Evolutionary conservation across 2,797 vertebrate genomes (phyloP), one percentile per base, ranked within the genome.

Genomic region (Trematomus bernacchii): DNA sequence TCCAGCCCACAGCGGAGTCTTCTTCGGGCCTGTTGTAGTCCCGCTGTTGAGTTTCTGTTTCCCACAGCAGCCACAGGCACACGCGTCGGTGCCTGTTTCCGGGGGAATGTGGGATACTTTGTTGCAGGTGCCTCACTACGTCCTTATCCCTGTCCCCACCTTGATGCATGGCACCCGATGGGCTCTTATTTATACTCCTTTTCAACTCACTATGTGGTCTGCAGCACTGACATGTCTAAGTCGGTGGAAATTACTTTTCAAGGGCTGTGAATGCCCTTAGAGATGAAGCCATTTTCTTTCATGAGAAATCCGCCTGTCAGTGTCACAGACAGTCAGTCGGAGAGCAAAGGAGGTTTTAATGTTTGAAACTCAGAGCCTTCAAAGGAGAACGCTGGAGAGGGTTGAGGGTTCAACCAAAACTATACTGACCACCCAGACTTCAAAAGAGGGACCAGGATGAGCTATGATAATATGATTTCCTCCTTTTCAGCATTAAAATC

Each of bases 231-330:
- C 85, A 75, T 74, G 58, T 89, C 87, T 77, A 84, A 81, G 84
- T 90, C 82, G 63, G 53, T 85, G 86, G 77, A 92, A 89, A 82
- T 76, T 59, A 89, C 82, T 88, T 78, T 89, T 90, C 91, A 90
- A 87, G 80, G 80, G 70, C 71, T 72, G 47, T 66, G 65, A 81
- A 77, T 74, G 57, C 52, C 87, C 77, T 82, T 10, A 57, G 80
- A 88, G 84, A 86, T 77, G 37, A 79, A 73, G 71, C 74, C 44
- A 47, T 74, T 85, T 85, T 70, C 84, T 87, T 87, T 89, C 69
- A 87, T 76, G 81, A 76, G 66, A 83, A 79, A 78, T 72, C 61
- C 71, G 77, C 73, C 75, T 80, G 80, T 80, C 83, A 72, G 70
- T 85, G 76, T 83, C 77, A 66, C 67, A 75, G 80, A 50, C 63